These are phyloP conservation scores for Cremastinae sp. DNA, from an alignment of 2,888 invertebrate genomes.

Conservation along the genomic window DNA sequence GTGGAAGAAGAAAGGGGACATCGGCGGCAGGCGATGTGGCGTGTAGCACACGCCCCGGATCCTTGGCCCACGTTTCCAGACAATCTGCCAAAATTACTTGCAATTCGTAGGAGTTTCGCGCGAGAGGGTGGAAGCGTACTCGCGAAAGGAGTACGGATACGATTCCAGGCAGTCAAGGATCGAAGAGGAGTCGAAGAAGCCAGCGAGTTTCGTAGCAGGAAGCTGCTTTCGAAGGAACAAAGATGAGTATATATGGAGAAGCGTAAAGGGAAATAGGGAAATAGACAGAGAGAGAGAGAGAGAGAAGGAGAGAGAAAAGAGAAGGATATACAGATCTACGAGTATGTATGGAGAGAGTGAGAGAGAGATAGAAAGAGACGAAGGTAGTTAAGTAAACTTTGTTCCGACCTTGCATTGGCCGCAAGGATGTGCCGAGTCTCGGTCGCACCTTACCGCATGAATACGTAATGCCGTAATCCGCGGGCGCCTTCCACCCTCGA, in stretches of 20 bases:
- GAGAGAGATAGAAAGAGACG: conserved; percentile 32
- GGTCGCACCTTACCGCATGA: conserved; percentile 66
- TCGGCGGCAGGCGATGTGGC: conserved; percentile 13
- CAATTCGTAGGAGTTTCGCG: conserved; percentile 48
- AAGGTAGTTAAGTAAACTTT: conserved; percentile 65
- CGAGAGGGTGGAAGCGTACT: conserved; percentile 8
- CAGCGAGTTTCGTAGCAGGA: conserved; percentile 26
- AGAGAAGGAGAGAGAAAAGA: conserved; percentile 11
- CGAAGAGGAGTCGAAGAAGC: conserved; percentile 45
- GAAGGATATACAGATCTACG: background rate
- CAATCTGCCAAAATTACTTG: conserved; percentile 56
- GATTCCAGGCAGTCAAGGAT: conserved; percentile 35
- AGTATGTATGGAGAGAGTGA: too few relatives aligned
- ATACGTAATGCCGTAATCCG: conserved; percentile 68
- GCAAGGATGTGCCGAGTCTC: conserved; percentile 59
- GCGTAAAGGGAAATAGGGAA: conserved; percentile 16
- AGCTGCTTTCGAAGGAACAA: conserved; percentile 3
- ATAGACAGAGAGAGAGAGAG: conserved; percentile 8
- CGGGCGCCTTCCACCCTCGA: conserved; percentile 35
- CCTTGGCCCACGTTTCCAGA: conserved; percentile 46
- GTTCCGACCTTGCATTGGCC: conserved; percentile 64
- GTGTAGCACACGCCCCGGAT: conserved; percentile 42
- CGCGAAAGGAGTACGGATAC: conserved; percentile 20
- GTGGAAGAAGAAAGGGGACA: background rate
- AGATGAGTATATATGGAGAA: background rate